Evolutionary conservation across 2,797 vertebrate genomes (phyloP).

Genomic region (Heteromormyrus szaboi): DNA sequence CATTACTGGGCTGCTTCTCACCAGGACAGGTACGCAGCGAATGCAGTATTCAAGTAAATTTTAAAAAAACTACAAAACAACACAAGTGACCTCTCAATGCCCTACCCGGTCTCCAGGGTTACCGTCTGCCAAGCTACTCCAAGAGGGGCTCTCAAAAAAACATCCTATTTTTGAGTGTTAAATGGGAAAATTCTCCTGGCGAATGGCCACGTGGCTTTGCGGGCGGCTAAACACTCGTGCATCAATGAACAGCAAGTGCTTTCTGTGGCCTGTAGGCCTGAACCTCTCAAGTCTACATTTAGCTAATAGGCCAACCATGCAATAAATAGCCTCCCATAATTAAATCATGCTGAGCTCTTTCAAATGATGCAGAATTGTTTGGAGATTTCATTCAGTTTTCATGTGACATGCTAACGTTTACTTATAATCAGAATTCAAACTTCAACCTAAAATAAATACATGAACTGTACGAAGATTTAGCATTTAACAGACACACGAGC

Average conservation of each 20-base stretch:
- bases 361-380: slow-evolving; percentile 30
- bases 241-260: not conserved
- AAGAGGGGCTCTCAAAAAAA: not conserved
- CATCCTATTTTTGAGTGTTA: not conserved
- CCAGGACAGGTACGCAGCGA: not conserved
- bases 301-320: slow-evolving; percentile 19
- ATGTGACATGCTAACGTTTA: not conserved
- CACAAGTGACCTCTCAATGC: not conserved
- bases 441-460: not conserved
- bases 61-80: not conserved
- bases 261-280: not conserved
- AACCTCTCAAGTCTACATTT: not conserved
- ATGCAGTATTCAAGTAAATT: not conserved
- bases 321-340: slow-evolving; percentile 26
- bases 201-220: not conserved
- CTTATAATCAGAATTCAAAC: not conserved
- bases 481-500: not conserved
- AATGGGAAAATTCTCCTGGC: not conserved
- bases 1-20: not conserved
- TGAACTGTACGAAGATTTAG: not conserved
- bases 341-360: slow-evolving; percentile 26
- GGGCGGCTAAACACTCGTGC: not conserved
- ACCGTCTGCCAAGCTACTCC: not conserved
- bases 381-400: not conserved
- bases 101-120: not conserved